Evolutionary conservation across 2,888 invertebrate genomes (phyloP), one percentile per base, ranked within the genome.

Genomic region (Epistrophella euchroma): DNA sequence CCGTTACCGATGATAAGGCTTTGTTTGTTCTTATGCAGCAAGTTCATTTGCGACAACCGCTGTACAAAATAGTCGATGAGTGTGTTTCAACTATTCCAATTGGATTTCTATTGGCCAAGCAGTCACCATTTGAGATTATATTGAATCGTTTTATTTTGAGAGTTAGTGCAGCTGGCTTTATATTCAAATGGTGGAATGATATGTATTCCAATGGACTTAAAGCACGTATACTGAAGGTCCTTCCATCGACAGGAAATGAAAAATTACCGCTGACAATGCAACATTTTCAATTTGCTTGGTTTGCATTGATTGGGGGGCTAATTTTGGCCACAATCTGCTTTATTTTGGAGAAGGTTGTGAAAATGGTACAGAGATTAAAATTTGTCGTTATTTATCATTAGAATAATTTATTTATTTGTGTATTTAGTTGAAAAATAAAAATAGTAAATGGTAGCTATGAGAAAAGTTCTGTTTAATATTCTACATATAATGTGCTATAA

Each of bases 271-370:
- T 90, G 15, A 81, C 77, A 28, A 64, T 88, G 60, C 72, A 81
- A 28, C 88, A 90, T 50, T 89, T 90, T 87, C 89, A 90, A 60
- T 90, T 89, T 43, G 89, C 89, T 13, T 89, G 89, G 89, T 74
- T 88, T 37, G 88, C 89, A 7, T 73, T 89, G 73, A 70, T 25
- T 2, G 81, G 64, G 0, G 90, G 89, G 0, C 70, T 68, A 25
- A 0, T 37, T n/a, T 25, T 68, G 37, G 68, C 50, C 37, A 52
- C 50, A 7, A 25, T 68, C 7, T 68, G 66, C 10, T 78, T 88
- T 35, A 22, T 79, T 2, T 19, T 88, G 11, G 90, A 90, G 19
- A 88, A 84, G 19, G 9, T 88, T 0, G 25, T 35, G 2, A 62
- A 81, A 4, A 68, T 84, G 13, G 10, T 85, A 2, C 71, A 80